A percentile compares a stretch with the other conserved stretches of the same genome.
phyloP scores from a whole-genome alignment of 92 coral and sea anemone genomes.

The Heteractis magnifica region DNA sequence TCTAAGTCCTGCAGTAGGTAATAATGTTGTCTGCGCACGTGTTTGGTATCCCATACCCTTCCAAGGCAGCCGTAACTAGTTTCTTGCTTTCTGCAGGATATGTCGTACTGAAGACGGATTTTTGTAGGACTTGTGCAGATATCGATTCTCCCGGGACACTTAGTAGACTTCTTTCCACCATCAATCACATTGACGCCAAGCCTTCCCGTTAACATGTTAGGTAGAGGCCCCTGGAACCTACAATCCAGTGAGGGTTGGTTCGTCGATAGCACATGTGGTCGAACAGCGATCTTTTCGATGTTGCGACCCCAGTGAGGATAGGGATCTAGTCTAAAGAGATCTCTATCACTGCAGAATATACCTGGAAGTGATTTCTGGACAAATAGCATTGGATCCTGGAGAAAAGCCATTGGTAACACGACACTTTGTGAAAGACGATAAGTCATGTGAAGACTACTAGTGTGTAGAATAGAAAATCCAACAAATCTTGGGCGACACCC shows the following conservation, averaged over 20 bases:
- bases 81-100: neutral
- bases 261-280: neutral
- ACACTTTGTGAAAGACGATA: slow-evolving; percentile 7
- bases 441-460: neutral
- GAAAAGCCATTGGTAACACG: neutral
- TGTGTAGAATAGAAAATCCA: neutral
- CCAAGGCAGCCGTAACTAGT: slow-evolving; percentile 6
- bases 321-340: slow-evolving; percentile 37
- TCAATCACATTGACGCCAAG: slow-evolving; percentile 1
- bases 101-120: neutral
- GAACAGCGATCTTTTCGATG: slow-evolving; percentile 35
- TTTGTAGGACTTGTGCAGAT: neutral
- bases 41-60: slow-evolving; percentile 3
- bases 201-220: neutral
- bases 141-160: slow-evolving; percentile 6
- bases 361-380: slow-evolving; percentile 1
- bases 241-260: neutral
- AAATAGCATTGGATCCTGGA: slow-evolving; percentile 9
- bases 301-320: slow-evolving; percentile 47
- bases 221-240: slow-evolving; percentile 5
- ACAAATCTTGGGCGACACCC: slow-evolving; percentile 17
- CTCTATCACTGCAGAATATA: slow-evolving; percentile 25
- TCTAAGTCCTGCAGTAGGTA: slow-evolving; percentile 11
- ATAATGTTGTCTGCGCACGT: neutral
- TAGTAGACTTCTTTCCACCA: neutral